Conservation (phyloP, 2,113 vertebrate species). For the Motacilla alba region DNA sequence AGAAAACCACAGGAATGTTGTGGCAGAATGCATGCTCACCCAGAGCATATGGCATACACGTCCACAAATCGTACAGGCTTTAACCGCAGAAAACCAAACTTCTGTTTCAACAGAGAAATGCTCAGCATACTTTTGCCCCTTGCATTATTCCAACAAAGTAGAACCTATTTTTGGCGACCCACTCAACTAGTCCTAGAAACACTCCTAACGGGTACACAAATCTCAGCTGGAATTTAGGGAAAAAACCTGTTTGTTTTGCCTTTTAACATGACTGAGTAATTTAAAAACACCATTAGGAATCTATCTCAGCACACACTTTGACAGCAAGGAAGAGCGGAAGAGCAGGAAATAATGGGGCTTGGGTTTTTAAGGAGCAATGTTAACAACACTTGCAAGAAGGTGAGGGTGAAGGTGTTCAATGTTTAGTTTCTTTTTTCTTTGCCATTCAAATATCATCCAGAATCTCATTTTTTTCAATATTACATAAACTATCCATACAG, state of each 20-base stretch:
- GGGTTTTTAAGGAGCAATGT: not conserved
- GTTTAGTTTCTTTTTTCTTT: not conserved
- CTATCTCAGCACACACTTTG: not conserved
- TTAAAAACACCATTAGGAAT: not conserved
- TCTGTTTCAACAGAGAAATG: not conserved
- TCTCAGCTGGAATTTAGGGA: not conserved
- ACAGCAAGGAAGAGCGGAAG: not conserved
- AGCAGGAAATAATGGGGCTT: not conserved
- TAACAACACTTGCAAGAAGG: not conserved
- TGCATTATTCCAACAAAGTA: not conserved
- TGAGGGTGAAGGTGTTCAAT: not conserved
- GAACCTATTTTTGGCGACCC: not conserved
- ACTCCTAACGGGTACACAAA: not conserved
- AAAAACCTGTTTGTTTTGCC: not conserved
- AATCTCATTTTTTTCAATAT: not conserved
- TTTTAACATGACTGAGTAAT: not conserved
- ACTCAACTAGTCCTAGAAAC: not conserved
- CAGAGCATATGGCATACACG: fast-evolving
- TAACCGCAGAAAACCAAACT: not conserved
- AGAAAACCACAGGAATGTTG: not conserved
- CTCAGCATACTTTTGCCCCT: not conserved
- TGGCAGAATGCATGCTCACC: not conserved
- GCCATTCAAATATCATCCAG: not conserved
- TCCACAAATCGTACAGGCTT: not conserved
- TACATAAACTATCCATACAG: not conserved